Evolutionary conservation across 2,113 vertebrate species (phyloP).

Genomic region (Bos indicus): DNA sequence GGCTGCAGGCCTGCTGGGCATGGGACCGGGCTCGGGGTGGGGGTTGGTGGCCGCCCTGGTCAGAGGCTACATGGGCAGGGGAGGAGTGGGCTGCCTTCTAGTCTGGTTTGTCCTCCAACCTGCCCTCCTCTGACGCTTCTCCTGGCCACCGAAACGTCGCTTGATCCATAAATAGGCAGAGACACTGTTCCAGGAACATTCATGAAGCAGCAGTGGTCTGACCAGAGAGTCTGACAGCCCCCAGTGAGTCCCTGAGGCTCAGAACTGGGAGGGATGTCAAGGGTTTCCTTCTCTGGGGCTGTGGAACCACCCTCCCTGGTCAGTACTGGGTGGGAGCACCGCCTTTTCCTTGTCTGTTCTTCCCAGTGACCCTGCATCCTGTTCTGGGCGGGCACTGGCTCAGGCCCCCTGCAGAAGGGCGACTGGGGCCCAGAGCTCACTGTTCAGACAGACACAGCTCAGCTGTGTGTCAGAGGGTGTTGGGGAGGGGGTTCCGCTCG

Average conservation of each 20-base stretch:
- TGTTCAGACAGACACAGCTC: too few relatives aligned
- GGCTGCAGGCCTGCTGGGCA: not conserved
- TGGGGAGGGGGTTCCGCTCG: not conserved
- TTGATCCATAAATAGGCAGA: not conserved
- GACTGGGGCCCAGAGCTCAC: not conserved
- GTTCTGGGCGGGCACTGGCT: not conserved
- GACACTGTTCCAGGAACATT: not conserved
- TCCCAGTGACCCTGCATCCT: too few relatives aligned
- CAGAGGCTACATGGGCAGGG: not conserved
- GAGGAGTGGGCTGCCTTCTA: fast-evolving
- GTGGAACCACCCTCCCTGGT: not conserved
- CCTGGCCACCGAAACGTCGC: fast-evolving
- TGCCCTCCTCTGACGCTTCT: fast-evolving
- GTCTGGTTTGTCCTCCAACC: fast-evolving
- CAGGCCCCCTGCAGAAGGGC: not conserved
- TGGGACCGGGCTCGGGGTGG: not conserved
- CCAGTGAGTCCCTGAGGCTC: not conserved
- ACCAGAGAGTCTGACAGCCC: fast-evolving
- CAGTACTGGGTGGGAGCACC: fast-evolving
- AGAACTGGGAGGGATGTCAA: not conserved
- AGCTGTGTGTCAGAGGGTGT: not conserved
- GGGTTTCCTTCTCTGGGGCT: not conserved
- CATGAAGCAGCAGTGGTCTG: not conserved
- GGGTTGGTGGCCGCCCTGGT: not conserved
- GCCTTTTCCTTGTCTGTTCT: not conserved